Conservation (phyloP, 1,140 invertebrate genomes). For the Lepidostoma basale region DNA sequence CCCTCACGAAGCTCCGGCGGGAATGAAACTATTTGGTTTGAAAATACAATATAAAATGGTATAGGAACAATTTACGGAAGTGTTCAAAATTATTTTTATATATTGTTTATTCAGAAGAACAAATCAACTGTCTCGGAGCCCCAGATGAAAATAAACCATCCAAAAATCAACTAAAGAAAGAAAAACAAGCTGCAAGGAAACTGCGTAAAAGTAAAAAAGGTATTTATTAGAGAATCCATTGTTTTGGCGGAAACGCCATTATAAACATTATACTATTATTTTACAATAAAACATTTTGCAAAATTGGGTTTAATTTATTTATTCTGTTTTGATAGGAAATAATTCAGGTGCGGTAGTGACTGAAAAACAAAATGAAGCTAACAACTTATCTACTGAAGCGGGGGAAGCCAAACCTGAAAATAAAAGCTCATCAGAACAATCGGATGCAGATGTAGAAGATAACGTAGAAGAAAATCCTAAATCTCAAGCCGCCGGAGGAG, state of each 20-base stretch:
- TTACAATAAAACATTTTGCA: too few species aligned
- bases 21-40: too few species aligned
- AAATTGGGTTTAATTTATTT: too few species aligned
- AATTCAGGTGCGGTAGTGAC: neutral
- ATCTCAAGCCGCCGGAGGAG: constrained; percentile 45
- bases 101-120: constrained; percentile 58
- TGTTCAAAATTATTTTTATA: neutral
- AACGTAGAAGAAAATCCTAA: constrained; percentile 69
- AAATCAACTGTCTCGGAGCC: constrained; percentile 48
- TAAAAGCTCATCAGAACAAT: constrained; percentile 67
- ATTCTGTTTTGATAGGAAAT: neutral
- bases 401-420: constrained; percentile 49
- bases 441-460: constrained; percentile 82
- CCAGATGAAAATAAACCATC: constrained; percentile 64
- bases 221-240: too few species aligned
- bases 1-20: too few species aligned
- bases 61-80: too few species aligned
- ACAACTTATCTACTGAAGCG: constrained; percentile 15
- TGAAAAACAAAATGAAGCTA: constrained; percentile 34
- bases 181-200: constrained; percentile 68
- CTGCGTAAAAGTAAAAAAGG: constrained; percentile 41
- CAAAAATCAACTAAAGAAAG: constrained; percentile 73
- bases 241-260: too few species aligned
- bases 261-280: too few species aligned
- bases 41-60: too few species aligned